These are phyloP conservation scores for Sarcophaga rosellei DNA, from an alignment of 2,888 invertebrate genomes.

Conservation along the genomic window DNA sequence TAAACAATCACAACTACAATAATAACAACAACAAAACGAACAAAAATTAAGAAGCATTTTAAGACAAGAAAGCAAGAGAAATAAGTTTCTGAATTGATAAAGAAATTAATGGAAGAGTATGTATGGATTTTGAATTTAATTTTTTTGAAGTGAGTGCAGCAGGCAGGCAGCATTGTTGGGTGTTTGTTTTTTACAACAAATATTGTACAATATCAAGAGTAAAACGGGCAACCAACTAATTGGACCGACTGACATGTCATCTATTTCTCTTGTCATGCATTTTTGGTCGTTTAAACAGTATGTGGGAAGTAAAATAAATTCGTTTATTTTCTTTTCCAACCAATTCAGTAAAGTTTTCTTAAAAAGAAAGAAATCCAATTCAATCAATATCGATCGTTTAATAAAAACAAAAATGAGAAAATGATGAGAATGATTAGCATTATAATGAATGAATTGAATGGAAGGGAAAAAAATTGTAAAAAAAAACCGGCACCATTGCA, in stretches of 20 bases:
- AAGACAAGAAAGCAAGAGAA: slow-evolving; percentile 14
- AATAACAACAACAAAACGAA: neutral
- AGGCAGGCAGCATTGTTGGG: too few species aligned
- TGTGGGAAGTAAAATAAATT: slow-evolving; percentile 47
- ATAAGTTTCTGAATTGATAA: slow-evolving; percentile 33
- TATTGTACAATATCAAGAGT: too few species aligned
- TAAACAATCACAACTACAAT: slow-evolving; percentile 30
- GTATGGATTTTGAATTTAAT: too few species aligned
- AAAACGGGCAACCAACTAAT: neutral
- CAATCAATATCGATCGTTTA: neutral
- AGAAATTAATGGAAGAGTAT: slow-evolving; percentile 17
- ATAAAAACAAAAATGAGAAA: too few species aligned
- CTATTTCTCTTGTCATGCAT: neutral
- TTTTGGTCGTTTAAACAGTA: neutral
- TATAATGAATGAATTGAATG: neutral
- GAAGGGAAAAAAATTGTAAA: neutral
- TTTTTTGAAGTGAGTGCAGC: too few species aligned
- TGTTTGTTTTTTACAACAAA: too few species aligned
- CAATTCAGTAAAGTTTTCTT: neutral
- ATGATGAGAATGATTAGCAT: slow-evolving; percentile 8
- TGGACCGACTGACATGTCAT: neutral
- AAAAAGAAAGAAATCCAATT: neutral
- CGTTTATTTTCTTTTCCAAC: neutral
- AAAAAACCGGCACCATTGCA: neutral
- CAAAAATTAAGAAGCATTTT: neutral